These are phyloP conservation scores for Siniperca obscura DNA, from an alignment of 2,797 vertebrate species.

Conservation along the genomic window DNA sequence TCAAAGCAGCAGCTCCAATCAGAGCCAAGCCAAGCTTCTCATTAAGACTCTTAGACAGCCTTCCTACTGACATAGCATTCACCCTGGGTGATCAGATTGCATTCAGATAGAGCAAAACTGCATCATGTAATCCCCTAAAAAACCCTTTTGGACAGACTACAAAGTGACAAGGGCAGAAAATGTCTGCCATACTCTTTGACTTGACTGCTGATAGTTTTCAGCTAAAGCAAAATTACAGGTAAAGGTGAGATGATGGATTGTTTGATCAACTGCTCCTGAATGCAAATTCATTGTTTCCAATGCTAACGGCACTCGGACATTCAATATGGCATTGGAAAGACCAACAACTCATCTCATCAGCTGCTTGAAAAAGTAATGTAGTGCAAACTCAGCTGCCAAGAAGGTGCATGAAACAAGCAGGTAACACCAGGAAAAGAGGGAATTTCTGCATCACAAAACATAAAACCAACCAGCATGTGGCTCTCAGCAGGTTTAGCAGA, in stretches of 20 bases:
- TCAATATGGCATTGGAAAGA: not conserved
- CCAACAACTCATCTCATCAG: not conserved
- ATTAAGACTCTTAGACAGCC: slow-evolving; percentile 29
- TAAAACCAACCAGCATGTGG: slow-evolving; percentile 1
- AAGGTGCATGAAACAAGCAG: not conserved
- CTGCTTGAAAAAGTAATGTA: slow-evolving; percentile 1
- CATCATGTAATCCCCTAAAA: not conserved
- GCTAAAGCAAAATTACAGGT: not conserved
- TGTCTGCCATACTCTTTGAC: not conserved
- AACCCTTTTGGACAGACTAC: not conserved
- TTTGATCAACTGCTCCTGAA: not conserved
- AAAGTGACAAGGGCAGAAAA: not conserved
- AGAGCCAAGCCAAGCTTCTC: slow-evolving; percentile 28
- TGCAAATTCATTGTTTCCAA: slow-evolving; percentile 11
- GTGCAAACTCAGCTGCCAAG: not conserved
- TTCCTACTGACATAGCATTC: slow-evolving; percentile 10
- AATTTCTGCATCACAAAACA: not conserved
- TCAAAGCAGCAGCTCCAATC: slow-evolving; percentile 41
- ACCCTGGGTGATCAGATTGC: slow-evolving; percentile 5
- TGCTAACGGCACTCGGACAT: not conserved
- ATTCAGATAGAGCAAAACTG: slow-evolving; percentile 11
- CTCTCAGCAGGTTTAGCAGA: not conserved
- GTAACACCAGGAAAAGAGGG: not conserved
- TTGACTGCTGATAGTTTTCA: not conserved
- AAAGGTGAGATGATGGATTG: not conserved